Evolutionary conservation across 2,888 invertebrate genomes (phyloP).

Genomic region (Odontothrips loti): DNA sequence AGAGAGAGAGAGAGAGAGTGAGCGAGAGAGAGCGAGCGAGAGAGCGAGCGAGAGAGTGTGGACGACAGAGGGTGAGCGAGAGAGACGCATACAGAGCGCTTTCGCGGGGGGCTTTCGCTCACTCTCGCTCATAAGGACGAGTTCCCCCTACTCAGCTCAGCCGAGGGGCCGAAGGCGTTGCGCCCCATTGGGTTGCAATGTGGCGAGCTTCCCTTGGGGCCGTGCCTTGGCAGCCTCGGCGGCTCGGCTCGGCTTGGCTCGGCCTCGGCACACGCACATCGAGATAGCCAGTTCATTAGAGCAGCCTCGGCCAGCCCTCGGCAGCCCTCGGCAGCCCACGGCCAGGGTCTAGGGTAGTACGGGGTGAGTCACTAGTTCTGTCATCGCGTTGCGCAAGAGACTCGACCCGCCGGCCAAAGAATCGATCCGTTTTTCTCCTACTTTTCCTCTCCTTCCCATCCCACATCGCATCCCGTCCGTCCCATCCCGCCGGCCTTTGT

Average conservation of each 20-base stretch:
- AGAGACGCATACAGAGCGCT: no score
- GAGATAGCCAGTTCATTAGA: neutral
- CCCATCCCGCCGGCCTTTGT: conserved; percentile 21
- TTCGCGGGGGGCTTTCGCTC: neutral
- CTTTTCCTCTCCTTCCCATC: conserved; percentile 17
- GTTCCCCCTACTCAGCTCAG: no score
- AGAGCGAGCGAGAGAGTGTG: no score
- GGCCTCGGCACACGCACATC: neutral
- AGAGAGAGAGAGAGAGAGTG: no score
- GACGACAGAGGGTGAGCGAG: no score
- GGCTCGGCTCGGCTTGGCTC: neutral
- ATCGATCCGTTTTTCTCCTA: conserved; percentile 26
- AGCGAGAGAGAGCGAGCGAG: no score
- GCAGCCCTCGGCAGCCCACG: conserved; percentile 7
- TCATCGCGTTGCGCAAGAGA: neutral
- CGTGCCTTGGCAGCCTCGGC: neutral
- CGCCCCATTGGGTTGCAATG: conserved; percentile 21
- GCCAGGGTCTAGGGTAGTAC: neutral
- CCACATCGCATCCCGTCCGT: neutral
- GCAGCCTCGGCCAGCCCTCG: neutral
- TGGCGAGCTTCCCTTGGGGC: conserved; percentile 16
- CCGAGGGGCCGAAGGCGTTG: neutral
- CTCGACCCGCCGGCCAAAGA: neutral
- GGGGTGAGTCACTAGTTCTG: conserved; percentile 3
- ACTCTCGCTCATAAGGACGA: neutral